A percentile compares a stretch with the other conserved stretches of the same genome.
Conservation (phyloP, 2,797 vertebrate species). For the Halcyon chelicuti region DNA sequence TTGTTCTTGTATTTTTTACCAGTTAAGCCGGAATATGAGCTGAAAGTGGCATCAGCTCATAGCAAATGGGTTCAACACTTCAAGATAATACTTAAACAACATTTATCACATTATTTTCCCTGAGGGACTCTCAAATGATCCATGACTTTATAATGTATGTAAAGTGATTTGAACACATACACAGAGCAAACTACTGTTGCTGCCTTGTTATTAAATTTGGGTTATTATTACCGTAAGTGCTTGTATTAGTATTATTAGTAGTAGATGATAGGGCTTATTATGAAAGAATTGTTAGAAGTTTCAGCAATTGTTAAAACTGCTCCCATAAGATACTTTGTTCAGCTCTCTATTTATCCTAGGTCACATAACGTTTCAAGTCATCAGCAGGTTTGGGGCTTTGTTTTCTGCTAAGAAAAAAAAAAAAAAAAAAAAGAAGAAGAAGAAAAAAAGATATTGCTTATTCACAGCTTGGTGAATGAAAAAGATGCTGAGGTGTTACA, state of each 20-base stretch:
- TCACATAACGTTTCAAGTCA: neutral
- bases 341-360: neutral
- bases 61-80: neutral
- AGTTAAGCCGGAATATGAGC: neutral
- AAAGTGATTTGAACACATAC: conserved; percentile 36
- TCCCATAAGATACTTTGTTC: neutral
- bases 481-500: neutral
- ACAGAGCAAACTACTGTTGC: conserved; percentile 2
- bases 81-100: conserved; percentile 43
- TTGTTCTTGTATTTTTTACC: neutral
- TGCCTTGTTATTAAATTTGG: conserved; percentile 50
- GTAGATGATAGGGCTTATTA: conserved; percentile 12
- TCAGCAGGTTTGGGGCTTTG: neutral
- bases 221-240: conserved; percentile 40
- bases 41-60: neutral
- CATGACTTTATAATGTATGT: conserved; percentile 62
- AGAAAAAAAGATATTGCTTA: neutral
- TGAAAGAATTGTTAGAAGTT: conserved; percentile 34
- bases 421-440: too few species aligned
- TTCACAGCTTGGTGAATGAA: neutral
- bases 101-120: conserved; percentile 51
- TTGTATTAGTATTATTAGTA: conserved; percentile 33
- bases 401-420: neutral
- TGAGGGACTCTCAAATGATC: conserved; percentile 40
- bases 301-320: conserved; percentile 30